These are phyloP conservation scores for Perccottus glenii DNA, from an alignment of 2,113 vertebrate species.

Conservation along the genomic window DNA sequence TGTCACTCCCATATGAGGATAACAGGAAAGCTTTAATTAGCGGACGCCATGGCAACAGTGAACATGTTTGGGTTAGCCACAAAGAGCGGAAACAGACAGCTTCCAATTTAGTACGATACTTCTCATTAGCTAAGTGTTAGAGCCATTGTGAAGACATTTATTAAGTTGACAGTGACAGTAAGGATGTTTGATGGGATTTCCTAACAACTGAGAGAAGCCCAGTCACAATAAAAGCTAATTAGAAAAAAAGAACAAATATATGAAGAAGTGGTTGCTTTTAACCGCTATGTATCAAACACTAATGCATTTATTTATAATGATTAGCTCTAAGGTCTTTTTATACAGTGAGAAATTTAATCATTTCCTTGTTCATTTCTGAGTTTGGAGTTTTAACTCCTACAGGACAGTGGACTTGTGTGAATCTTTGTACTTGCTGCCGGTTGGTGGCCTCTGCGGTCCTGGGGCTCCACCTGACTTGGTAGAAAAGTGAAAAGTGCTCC, in stretches of 20 bases:
- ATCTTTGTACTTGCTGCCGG: constrained; percentile 4
- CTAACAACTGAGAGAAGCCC: neutral
- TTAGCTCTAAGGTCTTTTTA: neutral
- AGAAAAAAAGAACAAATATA: too few species aligned
- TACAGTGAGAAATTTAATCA: neutral
- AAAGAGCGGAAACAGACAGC: constrained; percentile 33
- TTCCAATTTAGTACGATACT: constrained; percentile 31
- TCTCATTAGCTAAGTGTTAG: constrained; percentile 13
- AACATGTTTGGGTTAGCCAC: constrained; percentile 38
- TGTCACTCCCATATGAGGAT: constrained; percentile 66
- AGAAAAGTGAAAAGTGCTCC: constrained; percentile 5
- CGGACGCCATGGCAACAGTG: constrained; percentile 51
- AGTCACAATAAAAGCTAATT: too few species aligned
- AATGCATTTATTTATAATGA: too few species aligned
- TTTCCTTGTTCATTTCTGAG: neutral
- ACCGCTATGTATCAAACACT: too few species aligned
- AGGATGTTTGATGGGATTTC: neutral
- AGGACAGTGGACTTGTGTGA: constrained; percentile 1
- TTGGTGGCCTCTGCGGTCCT: constrained; percentile 6
- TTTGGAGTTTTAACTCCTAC: neutral
- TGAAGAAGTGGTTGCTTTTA: too few species aligned
- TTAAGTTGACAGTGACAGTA: neutral
- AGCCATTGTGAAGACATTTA: neutral
- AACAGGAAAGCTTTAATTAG: constrained; percentile 64
- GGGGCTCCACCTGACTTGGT: neutral